Evolutionary conservation across 2,888 invertebrate species (phyloP).

Genomic region (Pachliopta kotzebuea): DNA sequence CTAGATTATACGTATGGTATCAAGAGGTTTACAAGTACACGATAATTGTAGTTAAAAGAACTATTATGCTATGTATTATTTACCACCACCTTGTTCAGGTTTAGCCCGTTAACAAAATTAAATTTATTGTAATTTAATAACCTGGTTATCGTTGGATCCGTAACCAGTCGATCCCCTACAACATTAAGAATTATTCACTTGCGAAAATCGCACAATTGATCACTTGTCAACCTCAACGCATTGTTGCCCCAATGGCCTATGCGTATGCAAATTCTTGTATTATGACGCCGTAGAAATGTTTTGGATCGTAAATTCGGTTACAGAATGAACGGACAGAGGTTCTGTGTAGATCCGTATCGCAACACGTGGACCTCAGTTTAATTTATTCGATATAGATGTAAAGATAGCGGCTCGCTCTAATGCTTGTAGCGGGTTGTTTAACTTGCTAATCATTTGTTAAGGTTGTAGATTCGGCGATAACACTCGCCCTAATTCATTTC

Average conservation of each 20-base stretch:
- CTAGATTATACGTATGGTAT: neutral
- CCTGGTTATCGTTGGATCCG: slow-evolving; percentile 45
- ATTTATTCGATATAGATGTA: slow-evolving; percentile 48
- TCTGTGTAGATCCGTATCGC: slow-evolving; percentile 53
- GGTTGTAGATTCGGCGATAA: slow-evolving; percentile 68
- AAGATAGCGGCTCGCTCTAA: slow-evolving; percentile 43
- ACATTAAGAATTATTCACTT: slow-evolving; percentile 57
- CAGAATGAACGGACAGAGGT: slow-evolving; percentile 31
- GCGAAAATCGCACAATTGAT: slow-evolving; percentile 68
- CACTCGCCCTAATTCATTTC: slow-evolving; percentile 44
- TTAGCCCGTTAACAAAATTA: slow-evolving; percentile 30
- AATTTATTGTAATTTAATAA: slow-evolving; percentile 76
- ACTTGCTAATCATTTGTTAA: slow-evolving; percentile 68
- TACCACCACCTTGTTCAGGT: slow-evolving; percentile 7
- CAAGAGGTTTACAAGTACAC: neutral
- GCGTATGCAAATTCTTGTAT: slow-evolving; percentile 51
- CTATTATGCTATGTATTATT: neutral
- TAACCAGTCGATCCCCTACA: slow-evolving; percentile 43
- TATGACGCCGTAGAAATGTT: slow-evolving; percentile 40
- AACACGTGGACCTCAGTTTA: slow-evolving; percentile 54
- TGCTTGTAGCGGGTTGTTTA: slow-evolving; percentile 63
- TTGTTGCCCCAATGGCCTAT: slow-evolving; percentile 39
- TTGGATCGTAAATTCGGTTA: slow-evolving; percentile 47
- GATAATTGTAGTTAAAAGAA: neutral
- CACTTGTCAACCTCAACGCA: slow-evolving; percentile 64